These are phyloP conservation scores for Bradynema listronoti DNA, from an alignment of 1,140 invertebrate species.

Conservation along the genomic window DNA sequence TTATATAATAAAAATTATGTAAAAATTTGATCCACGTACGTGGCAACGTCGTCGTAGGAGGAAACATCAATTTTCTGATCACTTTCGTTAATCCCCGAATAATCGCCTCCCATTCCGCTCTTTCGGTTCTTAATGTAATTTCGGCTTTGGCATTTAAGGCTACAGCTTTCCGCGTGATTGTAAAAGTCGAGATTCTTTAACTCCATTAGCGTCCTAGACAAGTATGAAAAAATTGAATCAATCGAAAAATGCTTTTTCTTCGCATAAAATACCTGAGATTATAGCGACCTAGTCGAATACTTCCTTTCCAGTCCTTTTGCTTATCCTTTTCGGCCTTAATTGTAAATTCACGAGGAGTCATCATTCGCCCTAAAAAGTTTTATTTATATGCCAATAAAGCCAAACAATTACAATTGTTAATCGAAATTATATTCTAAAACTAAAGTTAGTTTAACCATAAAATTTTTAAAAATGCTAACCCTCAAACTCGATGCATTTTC, in stretches of 20 bases:
- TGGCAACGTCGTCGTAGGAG: not conserved
- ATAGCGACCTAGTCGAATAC: conserved; percentile 59
- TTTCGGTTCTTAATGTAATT: conserved; percentile 47
- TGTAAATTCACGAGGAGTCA: conserved; percentile 59
- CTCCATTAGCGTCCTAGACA: conserved; percentile 58
- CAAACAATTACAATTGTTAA: not conserved
- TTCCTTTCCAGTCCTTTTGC: conserved; percentile 62
- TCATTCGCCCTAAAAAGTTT: conserved; percentile 47
- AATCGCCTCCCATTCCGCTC: conserved; percentile 14
- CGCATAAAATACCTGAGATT: conserved; percentile 53
- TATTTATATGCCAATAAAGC: not conserved
- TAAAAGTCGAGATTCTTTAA: conserved; percentile 58
- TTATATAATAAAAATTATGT: not conserved
- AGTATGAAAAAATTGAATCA: not conserved
- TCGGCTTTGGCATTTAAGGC: conserved; percentile 40
- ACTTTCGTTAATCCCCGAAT: too few species aligned
- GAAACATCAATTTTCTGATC: not conserved
- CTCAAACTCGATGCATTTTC: conserved; percentile 59
- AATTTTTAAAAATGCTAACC: conserved; percentile 24
- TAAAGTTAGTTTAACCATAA: not conserved
- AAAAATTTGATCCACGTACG: not conserved
- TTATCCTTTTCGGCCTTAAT: conserved; percentile 60
- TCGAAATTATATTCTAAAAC: too few species aligned
- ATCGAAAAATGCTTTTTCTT: too few species aligned
- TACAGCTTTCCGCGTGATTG: conserved; percentile 53